A percentile compares a stretch with the other conserved stretches of the same genome.
Conservation (phyloP, 2,797 vertebrate genomes). For the Cottoperca gobio region DNA sequence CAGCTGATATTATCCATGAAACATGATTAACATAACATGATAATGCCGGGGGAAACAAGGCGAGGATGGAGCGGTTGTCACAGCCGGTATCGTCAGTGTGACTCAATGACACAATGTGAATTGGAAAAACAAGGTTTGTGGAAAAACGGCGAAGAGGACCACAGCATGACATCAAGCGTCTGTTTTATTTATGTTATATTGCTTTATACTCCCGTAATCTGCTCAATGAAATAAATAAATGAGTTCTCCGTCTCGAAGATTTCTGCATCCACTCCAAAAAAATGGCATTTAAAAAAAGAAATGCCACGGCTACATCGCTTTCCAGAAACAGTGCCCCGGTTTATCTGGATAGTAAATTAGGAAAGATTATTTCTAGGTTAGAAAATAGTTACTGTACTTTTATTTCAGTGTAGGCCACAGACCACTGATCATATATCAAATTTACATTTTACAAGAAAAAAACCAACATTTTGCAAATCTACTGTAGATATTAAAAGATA, state of each 20-base stretch:
- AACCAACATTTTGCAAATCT: too few species aligned
- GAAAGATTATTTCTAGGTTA: background rate
- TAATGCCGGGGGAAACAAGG: constrained; percentile 31
- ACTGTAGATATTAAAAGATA: too few species aligned
- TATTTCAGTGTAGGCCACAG: too few species aligned
- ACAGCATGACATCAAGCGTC: background rate
- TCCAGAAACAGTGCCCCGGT: background rate
- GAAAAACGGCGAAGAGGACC: constrained; percentile 3
- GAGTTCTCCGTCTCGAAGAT: background rate
- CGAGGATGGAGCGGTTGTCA: constrained; percentile 3
- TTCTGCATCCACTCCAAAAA: background rate
- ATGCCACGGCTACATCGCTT: background rate
- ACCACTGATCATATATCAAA: too few species aligned
- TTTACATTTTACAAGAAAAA: too few species aligned
- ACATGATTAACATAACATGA: constrained; percentile 44
- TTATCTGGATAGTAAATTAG: background rate
- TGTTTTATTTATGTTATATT: background rate
- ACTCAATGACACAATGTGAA: constrained; percentile 15
- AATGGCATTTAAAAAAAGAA: background rate
- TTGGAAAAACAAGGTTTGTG: background rate
- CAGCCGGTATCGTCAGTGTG: constrained; percentile 18
- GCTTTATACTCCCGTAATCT: background rate
- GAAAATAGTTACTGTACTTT: background rate
- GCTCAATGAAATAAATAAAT: background rate
- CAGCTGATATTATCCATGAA: constrained; percentile 42